These are phyloP conservation scores for Physella acuta DNA, from an alignment of 1,140 invertebrate species.

Conservation along the genomic window DNA sequence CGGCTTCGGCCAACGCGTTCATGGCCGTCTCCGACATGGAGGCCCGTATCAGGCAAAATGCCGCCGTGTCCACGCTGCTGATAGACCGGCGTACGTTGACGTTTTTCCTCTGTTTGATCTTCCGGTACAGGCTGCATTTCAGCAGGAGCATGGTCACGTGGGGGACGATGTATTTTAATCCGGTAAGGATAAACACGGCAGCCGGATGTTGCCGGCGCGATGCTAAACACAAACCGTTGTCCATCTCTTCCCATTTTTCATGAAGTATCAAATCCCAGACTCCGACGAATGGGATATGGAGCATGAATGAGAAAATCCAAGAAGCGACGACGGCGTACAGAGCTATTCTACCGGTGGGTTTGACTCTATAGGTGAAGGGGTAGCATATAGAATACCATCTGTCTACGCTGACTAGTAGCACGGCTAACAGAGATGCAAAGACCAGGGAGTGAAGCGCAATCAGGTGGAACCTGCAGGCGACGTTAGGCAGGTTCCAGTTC, in stretches of 20 bases:
- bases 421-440: constrained; percentile 43
- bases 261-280: constrained; percentile 35
- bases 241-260: constrained; percentile 7
- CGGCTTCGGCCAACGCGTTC: constrained; percentile 25
- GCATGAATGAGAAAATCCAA: constrained; percentile 38
- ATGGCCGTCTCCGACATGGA: constrained; percentile 44
- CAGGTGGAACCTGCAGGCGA: constrained; percentile 36
- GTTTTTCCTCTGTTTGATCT: constrained; percentile 42
- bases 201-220: constrained; percentile 34
- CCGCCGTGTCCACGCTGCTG: constrained; percentile 41
- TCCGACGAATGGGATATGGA: constrained; percentile 41
- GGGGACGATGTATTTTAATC: constrained; percentile 41
- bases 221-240: constrained; percentile 27
- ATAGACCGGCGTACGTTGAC: constrained; percentile 44
- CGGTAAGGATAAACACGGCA: constrained; percentile 34
- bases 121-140: constrained; percentile 45
- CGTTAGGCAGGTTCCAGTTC: constrained; percentile 34
- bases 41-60: constrained; percentile 37
- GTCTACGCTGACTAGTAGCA: constrained; percentile 46
- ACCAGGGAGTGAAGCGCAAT: constrained; percentile 40
- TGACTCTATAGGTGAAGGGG: constrained; percentile 47
- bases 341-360: constrained; percentile 40
- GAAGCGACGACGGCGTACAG: constrained; percentile 33
- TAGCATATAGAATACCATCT: constrained; percentile 50
- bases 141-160: constrained; percentile 38